Evolutionary conservation across 2,888 invertebrate genomes (phyloP), one percentile per base, ranked within the genome.

Genomic region (Clunio marinus): DNA sequence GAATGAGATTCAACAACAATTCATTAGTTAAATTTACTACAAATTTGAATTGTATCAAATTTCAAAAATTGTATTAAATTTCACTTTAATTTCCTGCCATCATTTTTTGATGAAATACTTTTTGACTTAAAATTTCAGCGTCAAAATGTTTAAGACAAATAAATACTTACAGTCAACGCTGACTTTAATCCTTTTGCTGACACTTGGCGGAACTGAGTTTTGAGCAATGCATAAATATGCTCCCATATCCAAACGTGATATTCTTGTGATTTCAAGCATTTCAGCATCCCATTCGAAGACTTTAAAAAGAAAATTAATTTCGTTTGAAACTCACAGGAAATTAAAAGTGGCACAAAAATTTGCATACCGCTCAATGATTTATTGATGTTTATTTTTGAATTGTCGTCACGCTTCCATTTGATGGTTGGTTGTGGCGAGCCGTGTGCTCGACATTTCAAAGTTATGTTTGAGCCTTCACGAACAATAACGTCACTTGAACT

Each of bases 401-500:
- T 88, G 81, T 93, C 93, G 80, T 93, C 93, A 75, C 93, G 84
- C 80, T 91, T 91, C 93, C 94, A 94, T 81, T 89, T 91, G 79
- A 93, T 91, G 77, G 85, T 87, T 72, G 94, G 93, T 77, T 87
- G 85, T 71, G 94, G 94, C 75, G 89, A 92, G 76, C 93, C 94
- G 77, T 88, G 89, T 75, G 93, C 93, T 78, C 89, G 89, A 80
- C 94, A 94, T 76, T 88, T 88, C 76, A 94, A 83, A 72, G 89
- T 91, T 75, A 93, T 91, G 82, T 93, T 93, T 75, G 91, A 87
- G 74, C 89, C 90, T 83, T 94, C 94, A 71, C 93, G 85, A 71
- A 93, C 92, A 76, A 93, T 93, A 73, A 91, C 90, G 81, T 94
- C 94, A 77, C 92, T 92, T 75, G 93, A 93, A 78, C 92, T 92